Evolutionary conservation across 2,797 vertebrate genomes (phyloP), one percentile per base, ranked within the genome.

Genomic region (Paedocypris micromegethes): DNA sequence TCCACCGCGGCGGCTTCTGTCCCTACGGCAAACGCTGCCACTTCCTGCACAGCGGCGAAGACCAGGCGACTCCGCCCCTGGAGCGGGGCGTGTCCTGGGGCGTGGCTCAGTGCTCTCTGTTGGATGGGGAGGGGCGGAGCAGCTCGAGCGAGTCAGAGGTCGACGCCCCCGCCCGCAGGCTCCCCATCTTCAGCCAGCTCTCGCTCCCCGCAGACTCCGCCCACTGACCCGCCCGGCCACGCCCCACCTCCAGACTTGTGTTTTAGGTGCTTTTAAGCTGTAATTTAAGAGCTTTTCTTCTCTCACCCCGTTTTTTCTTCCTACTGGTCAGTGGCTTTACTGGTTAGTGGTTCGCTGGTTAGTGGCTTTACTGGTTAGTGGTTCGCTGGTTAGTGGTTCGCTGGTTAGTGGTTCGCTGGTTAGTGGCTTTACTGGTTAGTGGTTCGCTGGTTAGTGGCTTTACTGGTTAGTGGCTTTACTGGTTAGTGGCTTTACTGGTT

Each of bases 171-270:
- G 80, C 79, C 40, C 83, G 75, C 4, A 86, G 93, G 4, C 89
- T 94, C 67, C 91, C 92, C 0, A 94, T 94, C 39, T 94, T 94
- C 86, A 94, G 93, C 72, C 90, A 91, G 68, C 85, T 93, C 38
- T 94, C 91, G 0, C 88, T 93, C 40, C 91, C 92, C 0, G 89
- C 93, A 3, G 88, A 90, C 1, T 23, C 54, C 6, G 60, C 87
- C 44, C 81, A 83, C 3, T 23, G 23, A 23, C 81, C 40, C 0
- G 80, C 79, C 40, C 83, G 75, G 4, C 86, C 92, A 4, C 89
- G 94, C 67, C 91, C 92, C 0, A 93, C 94, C 39, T 94, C 94
- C 86, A 94, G 93, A 50, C 40, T 56, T 45, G 47, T 42, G 37
- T 63, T 46, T 49, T 39, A 50, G 54, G 59, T 70, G 60, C 57